Evolutionary conservation across 2,113 vertebrate species (phyloP).

Genomic region (Silurus asotus): DNA sequence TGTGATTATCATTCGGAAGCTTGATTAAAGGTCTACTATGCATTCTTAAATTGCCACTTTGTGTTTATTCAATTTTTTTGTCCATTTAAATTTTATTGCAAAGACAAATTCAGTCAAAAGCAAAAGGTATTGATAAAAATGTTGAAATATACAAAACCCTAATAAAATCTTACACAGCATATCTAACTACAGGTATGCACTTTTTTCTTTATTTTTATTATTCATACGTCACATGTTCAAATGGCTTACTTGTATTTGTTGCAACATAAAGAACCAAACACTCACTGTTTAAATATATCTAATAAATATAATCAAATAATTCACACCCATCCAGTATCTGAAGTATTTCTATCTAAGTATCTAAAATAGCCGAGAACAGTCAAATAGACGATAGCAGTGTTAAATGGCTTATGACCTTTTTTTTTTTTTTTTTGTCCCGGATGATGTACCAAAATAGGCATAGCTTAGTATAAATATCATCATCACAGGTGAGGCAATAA

Average conservation of each 20-base stretch:
- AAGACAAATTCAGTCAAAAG: not conserved
- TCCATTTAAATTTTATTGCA: slow-evolving; percentile 23
- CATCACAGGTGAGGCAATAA: not conserved
- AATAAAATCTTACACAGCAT: slow-evolving; percentile 16
- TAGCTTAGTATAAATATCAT: slow-evolving; percentile 11
- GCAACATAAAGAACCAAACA: slow-evolving; percentile 28
- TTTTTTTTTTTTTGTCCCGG: not conserved
- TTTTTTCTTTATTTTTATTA: not conserved
- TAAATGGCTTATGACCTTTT: slow-evolving; percentile 23
- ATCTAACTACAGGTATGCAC: not conserved
- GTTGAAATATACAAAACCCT: slow-evolving; percentile 1
- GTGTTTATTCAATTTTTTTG: not conserved
- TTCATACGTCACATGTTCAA: slow-evolving; percentile 3
- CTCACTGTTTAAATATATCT: not conserved
- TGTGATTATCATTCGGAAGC: not conserved
- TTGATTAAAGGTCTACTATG: slow-evolving; percentile 33
- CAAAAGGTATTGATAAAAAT: not conserved
- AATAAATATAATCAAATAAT: not conserved
- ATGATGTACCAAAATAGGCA: slow-evolving; percentile 18
- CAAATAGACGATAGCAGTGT: slow-evolving; percentile 3
- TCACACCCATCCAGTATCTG: not conserved
- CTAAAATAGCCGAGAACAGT: slow-evolving; percentile 13
- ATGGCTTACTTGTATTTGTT: slow-evolving; percentile 8
- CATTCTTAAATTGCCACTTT: not conserved
- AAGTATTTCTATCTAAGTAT: not conserved